Conservation (phyloP, 1,140 invertebrate species). For the Dendroctonus valens region DNA sequence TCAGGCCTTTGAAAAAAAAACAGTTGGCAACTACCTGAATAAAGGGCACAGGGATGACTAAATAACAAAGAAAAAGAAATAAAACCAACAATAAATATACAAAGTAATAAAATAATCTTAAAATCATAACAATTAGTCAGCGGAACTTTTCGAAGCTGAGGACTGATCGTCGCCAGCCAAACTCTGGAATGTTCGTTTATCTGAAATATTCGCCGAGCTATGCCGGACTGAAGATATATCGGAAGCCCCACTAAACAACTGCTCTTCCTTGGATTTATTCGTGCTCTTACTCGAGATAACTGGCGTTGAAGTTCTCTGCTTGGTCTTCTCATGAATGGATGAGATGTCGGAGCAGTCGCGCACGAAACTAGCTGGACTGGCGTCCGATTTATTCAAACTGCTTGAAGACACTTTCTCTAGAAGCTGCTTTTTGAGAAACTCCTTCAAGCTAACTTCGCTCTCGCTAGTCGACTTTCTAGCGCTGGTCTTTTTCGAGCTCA, state of each 20-base stretch:
- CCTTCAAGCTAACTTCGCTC: slow-evolving; percentile 42
- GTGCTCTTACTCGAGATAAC: slow-evolving; percentile 35
- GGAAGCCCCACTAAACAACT: slow-evolving; percentile 53
- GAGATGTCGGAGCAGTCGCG: slow-evolving; percentile 39
- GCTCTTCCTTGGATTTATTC: slow-evolving; percentile 48
- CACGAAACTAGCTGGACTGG: slow-evolving; percentile 35
- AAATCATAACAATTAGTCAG: slow-evolving; percentile 4
- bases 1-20: too few relatives aligned
- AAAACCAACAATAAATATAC: too few relatives aligned
- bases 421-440: slow-evolving; percentile 40
- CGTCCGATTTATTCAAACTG: slow-evolving; percentile 36
- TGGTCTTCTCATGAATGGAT: slow-evolving; percentile 41
- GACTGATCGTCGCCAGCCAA: slow-evolving; percentile 17
- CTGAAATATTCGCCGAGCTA: slow-evolving; percentile 14
- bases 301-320: slow-evolving; percentile 55
- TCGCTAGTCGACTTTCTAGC: slow-evolving; percentile 14
- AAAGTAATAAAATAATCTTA: too few relatives aligned
- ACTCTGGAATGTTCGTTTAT: slow-evolving; percentile 9
- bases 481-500: slow-evolving; percentile 40
- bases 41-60: too few relatives aligned
- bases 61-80: too few relatives aligned
- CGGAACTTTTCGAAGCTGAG: slow-evolving; percentile 10
- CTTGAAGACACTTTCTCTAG: slow-evolving; percentile 40
- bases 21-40: too few relatives aligned
- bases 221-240: slow-evolving; percentile 55